phyloP scores from a whole-genome alignment of 2,113 vertebrate genomes.

The Aphelocoma coerulescens region DNA sequence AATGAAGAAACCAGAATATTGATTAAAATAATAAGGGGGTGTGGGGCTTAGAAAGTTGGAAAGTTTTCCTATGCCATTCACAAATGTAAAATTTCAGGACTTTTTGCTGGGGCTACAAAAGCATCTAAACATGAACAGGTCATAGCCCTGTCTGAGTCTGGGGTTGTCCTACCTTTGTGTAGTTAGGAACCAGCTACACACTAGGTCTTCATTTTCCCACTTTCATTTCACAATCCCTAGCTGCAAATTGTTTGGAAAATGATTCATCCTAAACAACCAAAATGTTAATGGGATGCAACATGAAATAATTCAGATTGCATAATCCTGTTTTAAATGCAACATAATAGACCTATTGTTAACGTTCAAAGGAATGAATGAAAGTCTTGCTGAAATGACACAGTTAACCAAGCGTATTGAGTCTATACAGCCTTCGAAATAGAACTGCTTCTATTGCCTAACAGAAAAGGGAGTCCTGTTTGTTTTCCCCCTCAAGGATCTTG shows the following conservation, averaged over 20 bases:
- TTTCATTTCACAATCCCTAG: background rate
- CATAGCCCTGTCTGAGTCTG: background rate
- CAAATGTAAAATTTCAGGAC: background rate
- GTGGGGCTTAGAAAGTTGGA: background rate
- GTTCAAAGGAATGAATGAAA: background rate
- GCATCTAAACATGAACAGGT: background rate
- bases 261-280: background rate
- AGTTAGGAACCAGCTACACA: background rate
- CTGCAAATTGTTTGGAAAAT: background rate
- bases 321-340: background rate
- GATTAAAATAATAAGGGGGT: background rate
- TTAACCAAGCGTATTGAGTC: background rate
- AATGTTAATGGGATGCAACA: background rate
- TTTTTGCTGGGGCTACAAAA: background rate
- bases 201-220: background rate
- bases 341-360: background rate
- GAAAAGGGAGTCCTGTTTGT: background rate
- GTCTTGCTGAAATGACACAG: background rate
- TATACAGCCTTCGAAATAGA: background rate
- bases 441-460: background rate
- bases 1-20: background rate
- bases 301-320: background rate
- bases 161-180: background rate
- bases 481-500: background rate
- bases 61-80: background rate